phyloP scores from a whole-genome alignment of 2,113 vertebrate species.

The Anhinga rufa region DNA sequence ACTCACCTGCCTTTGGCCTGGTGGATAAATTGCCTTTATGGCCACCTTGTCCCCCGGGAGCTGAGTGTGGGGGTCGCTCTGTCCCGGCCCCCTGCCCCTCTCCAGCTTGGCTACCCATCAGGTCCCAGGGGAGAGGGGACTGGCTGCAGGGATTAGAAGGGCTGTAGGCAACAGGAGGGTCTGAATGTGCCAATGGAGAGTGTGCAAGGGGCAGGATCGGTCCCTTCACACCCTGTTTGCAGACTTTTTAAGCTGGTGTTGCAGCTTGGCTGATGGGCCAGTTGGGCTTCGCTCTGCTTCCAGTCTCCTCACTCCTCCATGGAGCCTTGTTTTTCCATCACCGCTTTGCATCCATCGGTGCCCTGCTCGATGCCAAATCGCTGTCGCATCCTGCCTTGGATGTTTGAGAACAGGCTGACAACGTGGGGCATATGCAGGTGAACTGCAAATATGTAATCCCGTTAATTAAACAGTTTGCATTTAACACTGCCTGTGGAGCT shows the following conservation, averaged over 20 bases:
- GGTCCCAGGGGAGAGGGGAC: not conserved
- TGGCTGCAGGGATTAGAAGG: fast-evolving
- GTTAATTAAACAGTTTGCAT: conserved; percentile 9
- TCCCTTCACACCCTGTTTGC: not conserved
- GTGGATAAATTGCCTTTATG: not conserved
- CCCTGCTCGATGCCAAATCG: not conserved
- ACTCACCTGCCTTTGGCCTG: not conserved
- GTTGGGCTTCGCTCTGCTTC: not conserved
- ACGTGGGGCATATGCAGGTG: not conserved
- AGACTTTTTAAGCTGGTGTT: not conserved
- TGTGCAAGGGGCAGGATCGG: not conserved
- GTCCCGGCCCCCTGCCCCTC: not conserved
- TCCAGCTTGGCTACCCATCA: fast-evolving
- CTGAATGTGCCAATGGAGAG: not conserved
- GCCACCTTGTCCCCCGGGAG: not conserved
- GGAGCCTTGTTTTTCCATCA: not conserved
- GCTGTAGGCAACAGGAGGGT: not conserved
- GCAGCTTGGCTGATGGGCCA: not conserved
- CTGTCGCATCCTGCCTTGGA: not conserved
- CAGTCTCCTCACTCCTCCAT: fast-evolving
- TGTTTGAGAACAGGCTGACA: not conserved
- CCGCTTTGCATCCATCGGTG: not conserved
- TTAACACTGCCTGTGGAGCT: not conserved
- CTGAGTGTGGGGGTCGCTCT: fast-evolving
- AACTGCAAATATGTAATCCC: not conserved